These are phyloP conservation scores for Pygoscelis adeliae DNA, from an alignment of 2,113 vertebrate species.

Conservation along the genomic window DNA sequence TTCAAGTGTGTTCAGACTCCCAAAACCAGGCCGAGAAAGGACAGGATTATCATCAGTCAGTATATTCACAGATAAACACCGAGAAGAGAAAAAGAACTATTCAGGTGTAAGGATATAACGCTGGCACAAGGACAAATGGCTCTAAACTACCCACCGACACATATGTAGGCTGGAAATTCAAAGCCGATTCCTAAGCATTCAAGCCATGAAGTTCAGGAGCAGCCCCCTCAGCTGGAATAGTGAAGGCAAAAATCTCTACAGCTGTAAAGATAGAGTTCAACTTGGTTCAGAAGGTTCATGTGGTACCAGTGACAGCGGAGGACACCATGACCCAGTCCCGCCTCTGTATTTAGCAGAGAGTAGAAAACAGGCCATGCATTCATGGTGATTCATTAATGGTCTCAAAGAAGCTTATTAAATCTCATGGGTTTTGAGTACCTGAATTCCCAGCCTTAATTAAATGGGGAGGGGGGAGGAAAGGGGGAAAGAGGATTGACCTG, in stretches of 20 bases:
- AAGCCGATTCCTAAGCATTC: neutral
- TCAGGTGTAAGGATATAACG: fast-evolving
- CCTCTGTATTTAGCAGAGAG: neutral
- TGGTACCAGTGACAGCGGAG: neutral
- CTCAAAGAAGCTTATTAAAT: neutral
- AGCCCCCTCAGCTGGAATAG: neutral
- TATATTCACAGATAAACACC: neutral
- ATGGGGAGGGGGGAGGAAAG: neutral
- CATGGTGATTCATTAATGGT: neutral
- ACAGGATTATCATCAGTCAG: neutral
- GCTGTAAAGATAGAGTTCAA: neutral
- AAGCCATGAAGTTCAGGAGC: neutral
- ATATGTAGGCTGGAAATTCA: neutral
- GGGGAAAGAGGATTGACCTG: neutral
- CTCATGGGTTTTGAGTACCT: neutral
- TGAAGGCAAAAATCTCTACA: neutral
- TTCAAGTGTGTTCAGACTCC: neutral
- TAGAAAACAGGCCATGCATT: neutral
- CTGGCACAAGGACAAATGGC: neutral
- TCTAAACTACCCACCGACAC: neutral
- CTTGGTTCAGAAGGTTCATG: neutral
- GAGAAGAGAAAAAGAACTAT: neutral
- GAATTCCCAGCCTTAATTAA: neutral
- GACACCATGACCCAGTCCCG: neutral
- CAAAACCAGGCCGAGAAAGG: neutral